Evolutionary conservation across 2,797 vertebrate genomes (phyloP).

Genomic region (Sebastes baramenuke): DNA sequence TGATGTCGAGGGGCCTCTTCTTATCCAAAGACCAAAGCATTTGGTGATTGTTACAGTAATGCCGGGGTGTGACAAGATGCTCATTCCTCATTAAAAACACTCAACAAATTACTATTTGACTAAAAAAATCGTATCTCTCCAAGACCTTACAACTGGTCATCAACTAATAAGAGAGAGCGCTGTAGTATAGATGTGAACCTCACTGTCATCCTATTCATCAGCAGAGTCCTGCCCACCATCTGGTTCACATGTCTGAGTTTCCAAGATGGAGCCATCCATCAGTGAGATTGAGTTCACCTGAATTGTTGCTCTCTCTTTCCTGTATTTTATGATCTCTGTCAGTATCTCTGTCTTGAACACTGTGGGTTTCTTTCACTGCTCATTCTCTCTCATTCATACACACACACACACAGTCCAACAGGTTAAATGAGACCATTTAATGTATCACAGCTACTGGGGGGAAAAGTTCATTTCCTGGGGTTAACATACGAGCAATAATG

Average conservation of each 20-base stretch:
- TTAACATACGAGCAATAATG: conserved; percentile 17
- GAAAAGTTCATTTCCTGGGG: conserved; percentile 6
- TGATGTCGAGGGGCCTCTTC: not conserved
- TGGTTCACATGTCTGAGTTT: conserved; percentile 60
- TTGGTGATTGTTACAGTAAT: not conserved
- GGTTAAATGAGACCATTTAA: conserved; percentile 2
- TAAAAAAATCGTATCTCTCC: not conserved
- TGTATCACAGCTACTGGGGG: not conserved
- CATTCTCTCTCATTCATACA: not conserved
- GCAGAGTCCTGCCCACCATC: conserved; percentile 44
- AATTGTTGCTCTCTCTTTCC: conserved; percentile 7
- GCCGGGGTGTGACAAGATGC: not conserved
- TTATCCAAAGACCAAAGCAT: not conserved
- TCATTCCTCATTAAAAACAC: not conserved
- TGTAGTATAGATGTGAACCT: conserved; percentile 5
- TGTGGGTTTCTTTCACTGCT: not conserved
- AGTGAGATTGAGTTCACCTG: conserved; percentile 14
- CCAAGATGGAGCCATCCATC: conserved; percentile 53
- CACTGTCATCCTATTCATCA: conserved; percentile 23
- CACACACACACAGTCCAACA: not conserved
- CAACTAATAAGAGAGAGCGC: not conserved
- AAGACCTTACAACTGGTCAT: not conserved
- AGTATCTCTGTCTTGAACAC: not conserved
- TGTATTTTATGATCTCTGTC: conserved; percentile 17
- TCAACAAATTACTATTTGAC: not conserved